Percentiles rank a stretch among this genome's conserved stretches.
Evolutionary conservation across 2,797 vertebrate genomes (phyloP).

Genomic region (Sebastes nivosus): DNA sequence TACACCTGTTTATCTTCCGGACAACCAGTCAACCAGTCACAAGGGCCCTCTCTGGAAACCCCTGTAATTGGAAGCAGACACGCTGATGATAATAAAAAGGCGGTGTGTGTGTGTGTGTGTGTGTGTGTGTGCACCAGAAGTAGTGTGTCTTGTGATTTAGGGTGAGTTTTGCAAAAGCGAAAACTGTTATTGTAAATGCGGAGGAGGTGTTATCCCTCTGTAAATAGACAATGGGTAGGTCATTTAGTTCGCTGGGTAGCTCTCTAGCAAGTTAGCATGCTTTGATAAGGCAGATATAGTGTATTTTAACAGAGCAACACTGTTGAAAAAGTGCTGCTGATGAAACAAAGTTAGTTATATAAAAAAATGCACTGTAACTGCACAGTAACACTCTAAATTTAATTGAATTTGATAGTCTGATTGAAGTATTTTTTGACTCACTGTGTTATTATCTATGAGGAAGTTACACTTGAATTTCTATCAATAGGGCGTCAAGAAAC

Average conservation of each 20-base stretch:
- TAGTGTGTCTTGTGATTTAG: conserved; percentile 17
- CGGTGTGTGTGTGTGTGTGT: background rate
- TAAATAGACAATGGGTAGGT: background rate
- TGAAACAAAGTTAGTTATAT: background rate
- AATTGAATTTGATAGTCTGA: background rate
- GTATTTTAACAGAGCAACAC: background rate
- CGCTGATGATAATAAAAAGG: conserved; percentile 61
- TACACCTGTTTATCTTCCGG: conserved; percentile 79
- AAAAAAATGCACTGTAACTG: background rate
- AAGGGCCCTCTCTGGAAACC: conserved; percentile 60
- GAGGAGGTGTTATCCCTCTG: background rate
- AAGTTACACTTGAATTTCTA: background rate
- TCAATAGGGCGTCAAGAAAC: background rate
- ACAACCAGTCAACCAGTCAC: conserved; percentile 71
- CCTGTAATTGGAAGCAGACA: conserved; percentile 77
- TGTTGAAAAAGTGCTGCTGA: background rate
- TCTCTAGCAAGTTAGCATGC: background rate
- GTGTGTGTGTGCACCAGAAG: conserved; percentile 10
- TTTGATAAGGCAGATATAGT: background rate
- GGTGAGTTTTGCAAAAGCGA: background rate
- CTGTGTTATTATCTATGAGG: background rate
- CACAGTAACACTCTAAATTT: background rate
- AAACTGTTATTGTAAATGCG: conserved; percentile 5
- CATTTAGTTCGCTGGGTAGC: background rate
- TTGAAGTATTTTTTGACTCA: background rate